A percentile compares a stretch with the other conserved stretches of the same genome.
phyloP scores from a whole-genome alignment of 2,888 invertebrate species.

The Galerucella calmariensis region DNA sequence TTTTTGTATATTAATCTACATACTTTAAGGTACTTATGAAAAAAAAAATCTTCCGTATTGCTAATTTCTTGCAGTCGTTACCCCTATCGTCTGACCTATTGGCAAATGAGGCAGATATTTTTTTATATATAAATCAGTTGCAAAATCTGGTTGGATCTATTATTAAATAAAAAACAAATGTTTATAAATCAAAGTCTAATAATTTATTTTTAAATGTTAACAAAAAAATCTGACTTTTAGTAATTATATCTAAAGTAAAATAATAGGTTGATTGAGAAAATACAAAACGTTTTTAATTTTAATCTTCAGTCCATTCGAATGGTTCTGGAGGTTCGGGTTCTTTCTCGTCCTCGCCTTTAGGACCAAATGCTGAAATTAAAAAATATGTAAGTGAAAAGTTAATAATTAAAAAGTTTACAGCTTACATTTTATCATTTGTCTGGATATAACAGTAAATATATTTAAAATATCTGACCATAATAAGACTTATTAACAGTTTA shows the following conservation, averaged over 20 bases:
- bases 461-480: not conserved
- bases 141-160: too few species aligned
- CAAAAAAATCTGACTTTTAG: constrained; percentile 1
- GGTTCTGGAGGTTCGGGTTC: constrained; percentile 98
- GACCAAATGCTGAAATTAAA: constrained; percentile 76
- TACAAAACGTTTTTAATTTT: constrained; percentile 52
- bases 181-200: constrained; percentile 6
- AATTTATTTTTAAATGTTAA: constrained; percentile 14
- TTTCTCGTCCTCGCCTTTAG: constrained; percentile 92
- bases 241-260: constrained; percentile 9
- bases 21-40: too few species aligned
- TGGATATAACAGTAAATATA: too few species aligned
- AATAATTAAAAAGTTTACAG: too few species aligned
- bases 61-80: too few species aligned
- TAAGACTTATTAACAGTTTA: not conserved
- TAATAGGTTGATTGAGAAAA: constrained; percentile 20
- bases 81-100: too few species aligned
- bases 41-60: too few species aligned
- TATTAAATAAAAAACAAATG: not conserved
- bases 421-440: too few species aligned
- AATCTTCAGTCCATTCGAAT: constrained; percentile 93
- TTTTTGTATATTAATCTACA: too few species aligned
- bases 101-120: too few species aligned
- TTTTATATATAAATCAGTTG: too few species aligned
- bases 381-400: too few species aligned